These are phyloP conservation scores for Melanerpes formicivorus DNA, from an alignment of 2,113 vertebrate species.

Conservation along the genomic window DNA sequence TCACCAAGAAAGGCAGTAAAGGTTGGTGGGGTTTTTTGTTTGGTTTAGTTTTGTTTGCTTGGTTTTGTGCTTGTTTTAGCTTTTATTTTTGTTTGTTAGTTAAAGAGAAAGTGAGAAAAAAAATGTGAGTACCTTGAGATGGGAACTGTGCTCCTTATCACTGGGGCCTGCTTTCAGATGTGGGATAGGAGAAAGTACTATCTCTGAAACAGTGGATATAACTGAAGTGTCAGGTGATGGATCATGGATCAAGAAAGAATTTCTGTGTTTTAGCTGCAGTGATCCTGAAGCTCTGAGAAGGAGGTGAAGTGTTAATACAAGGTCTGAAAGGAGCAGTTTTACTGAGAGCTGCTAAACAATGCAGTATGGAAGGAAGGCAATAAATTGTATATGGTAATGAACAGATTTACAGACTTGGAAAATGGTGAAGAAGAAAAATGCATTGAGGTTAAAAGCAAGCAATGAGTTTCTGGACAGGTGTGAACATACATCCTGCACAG, in stretches of 20 bases:
- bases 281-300: not conserved
- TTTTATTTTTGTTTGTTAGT: not conserved
- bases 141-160: fast-evolving
- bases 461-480: conserved; percentile 16
- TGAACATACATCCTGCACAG: not conserved
- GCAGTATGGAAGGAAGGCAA: not conserved
- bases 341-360: not conserved
- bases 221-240: not conserved
- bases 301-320: not conserved
- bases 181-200: not conserved
- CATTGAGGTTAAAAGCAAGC: conserved; percentile 26
- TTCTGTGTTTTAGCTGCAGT: not conserved
- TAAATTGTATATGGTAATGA: not conserved
- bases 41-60: too few species aligned
- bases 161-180: not conserved
- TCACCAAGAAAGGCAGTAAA: not conserved
- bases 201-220: not conserved
- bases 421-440: conserved; percentile 32
- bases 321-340: not conserved
- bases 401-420: conserved; percentile 19
- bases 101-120: not conserved
- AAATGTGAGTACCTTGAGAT: not conserved
- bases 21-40: too few species aligned
- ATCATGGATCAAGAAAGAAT: not conserved
- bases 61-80: too few species aligned